phyloP scores from a whole-genome alignment of 1,140 invertebrate genomes.

The Neodiprion virginianus region DNA sequence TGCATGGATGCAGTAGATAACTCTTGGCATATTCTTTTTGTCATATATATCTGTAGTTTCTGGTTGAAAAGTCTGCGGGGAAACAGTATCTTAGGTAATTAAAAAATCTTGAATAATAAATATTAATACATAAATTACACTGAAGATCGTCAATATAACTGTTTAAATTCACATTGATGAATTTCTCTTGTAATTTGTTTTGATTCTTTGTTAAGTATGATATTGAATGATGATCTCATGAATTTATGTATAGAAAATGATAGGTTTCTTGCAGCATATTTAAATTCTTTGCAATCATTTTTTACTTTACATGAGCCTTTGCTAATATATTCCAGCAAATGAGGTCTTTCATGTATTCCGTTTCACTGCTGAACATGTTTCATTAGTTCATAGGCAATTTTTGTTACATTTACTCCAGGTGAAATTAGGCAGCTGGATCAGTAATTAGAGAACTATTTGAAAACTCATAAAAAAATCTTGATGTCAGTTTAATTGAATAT shows the following conservation, averaged over 20 bases:
- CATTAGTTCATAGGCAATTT: too few relatives aligned
- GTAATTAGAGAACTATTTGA: too few relatives aligned
- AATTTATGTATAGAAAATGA: too few relatives aligned
- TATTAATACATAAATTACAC: background rate
- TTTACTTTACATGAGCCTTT: too few relatives aligned
- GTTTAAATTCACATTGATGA: conserved; percentile 10
- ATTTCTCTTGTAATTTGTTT: background rate
- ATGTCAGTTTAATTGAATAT: conserved; percentile 14
- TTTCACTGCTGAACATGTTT: too few relatives aligned
- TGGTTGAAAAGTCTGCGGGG: conserved; percentile 80
- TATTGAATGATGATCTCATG: background rate
- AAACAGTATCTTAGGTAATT: conserved; percentile 21
- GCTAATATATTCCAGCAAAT: too few relatives aligned
- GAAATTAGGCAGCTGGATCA: too few relatives aligned
- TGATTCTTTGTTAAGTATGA: background rate
- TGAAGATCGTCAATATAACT: background rate
- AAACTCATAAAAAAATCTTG: background rate
- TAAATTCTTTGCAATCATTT: too few relatives aligned
- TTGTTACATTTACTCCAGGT: too few relatives aligned
- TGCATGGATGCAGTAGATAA: conserved; percentile 85
- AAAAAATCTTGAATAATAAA: background rate
- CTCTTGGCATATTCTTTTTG: conserved; percentile 83
- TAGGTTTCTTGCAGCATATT: too few relatives aligned
- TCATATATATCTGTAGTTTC: conserved; percentile 89
- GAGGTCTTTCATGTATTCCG: too few relatives aligned